Evolutionary conservation across 2,797 vertebrate genomes (phyloP).

Genomic region (Antennarius maculatus): DNA sequence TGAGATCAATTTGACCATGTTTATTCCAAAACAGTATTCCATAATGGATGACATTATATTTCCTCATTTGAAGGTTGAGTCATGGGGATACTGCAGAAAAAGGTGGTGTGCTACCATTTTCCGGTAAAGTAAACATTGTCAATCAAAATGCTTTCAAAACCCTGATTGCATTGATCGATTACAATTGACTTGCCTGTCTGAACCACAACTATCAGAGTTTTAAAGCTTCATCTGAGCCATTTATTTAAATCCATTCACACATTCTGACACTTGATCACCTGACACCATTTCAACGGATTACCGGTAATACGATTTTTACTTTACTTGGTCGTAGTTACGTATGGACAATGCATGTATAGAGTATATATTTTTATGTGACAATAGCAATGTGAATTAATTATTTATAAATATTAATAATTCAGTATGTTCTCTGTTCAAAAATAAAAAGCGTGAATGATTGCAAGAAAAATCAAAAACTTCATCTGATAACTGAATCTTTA

Average conservation of each 20-base stretch:
- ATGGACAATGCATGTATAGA: too few species aligned
- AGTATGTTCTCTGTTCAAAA: too few species aligned
- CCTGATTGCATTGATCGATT: background rate
- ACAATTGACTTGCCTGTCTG: conserved; percentile 6
- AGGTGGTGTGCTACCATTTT: background rate
- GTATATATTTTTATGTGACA: background rate
- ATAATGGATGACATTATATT: background rate
- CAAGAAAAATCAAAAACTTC: too few species aligned
- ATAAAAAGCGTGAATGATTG: too few species aligned
- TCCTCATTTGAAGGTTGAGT: background rate
- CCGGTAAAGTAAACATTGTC: background rate
- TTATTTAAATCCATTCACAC: background rate
- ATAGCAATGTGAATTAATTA: background rate
- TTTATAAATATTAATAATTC: too few species aligned
- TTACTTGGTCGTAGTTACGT: background rate
- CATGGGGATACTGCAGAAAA: background rate
- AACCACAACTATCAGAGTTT: background rate
- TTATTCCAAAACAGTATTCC: background rate
- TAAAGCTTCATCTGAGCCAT: background rate
- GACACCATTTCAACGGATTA: background rate
- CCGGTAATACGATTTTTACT: too few species aligned
- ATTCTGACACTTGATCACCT: background rate
- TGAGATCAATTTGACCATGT: background rate
- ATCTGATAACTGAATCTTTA: too few species aligned
- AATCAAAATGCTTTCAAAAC: background rate